Evolutionary conservation across 2,113 vertebrate genomes (phyloP), one percentile per base, ranked within the genome.

Genomic region (Entomyzon cyanotis): DNA sequence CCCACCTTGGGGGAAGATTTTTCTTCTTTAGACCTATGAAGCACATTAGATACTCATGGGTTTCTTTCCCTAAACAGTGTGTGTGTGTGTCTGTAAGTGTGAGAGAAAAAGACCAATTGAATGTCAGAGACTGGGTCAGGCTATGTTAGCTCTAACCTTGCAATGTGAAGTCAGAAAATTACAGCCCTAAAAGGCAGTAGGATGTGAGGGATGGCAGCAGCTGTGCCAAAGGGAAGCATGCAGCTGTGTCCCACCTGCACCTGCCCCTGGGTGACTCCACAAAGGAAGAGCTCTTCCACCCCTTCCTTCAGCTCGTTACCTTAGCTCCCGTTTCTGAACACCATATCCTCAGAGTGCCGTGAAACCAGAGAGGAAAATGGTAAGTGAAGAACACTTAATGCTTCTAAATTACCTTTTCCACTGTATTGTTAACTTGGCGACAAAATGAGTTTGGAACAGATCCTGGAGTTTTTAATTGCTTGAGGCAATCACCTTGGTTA

Each of bases 381-480:
- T 55, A 41, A 91, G 23, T 33, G 35, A 80, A 67, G 44, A 89
- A 85, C 25, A 42, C 27, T 62, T 84, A 87, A 56, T 62, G 55
- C 20, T 49, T 95, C 68, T 71, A 90, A 90, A 94, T 83, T 84
- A 49, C 8, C 46, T 91, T 77, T 23, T 16, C 37, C 80, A 56
- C 28, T 15, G 3, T 73, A 53, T 56, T 70, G 69, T 80, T 83
- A 94, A 87, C 47, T 84, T 84, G 88, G 90, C 78, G 90, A 85
- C 60, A 79, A 87, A 87, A 87, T 71, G 62, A 76, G 41, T 44
- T 87, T 91, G 90, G 70, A 94, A 93, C 18, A 56, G 49, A 49
- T 85, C 74, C 74, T 90, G 74, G 62, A 79, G 82, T 46, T 86
- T 90, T 85, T 91, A 96, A 94, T 86, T 88, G 88, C 89, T 84